A percentile compares a stretch with the other conserved stretches of the same genome.
phyloP scores from a whole-genome alignment of 35 echinoderm and acorn worm genomes.

The Ptychodera flava region DNA sequence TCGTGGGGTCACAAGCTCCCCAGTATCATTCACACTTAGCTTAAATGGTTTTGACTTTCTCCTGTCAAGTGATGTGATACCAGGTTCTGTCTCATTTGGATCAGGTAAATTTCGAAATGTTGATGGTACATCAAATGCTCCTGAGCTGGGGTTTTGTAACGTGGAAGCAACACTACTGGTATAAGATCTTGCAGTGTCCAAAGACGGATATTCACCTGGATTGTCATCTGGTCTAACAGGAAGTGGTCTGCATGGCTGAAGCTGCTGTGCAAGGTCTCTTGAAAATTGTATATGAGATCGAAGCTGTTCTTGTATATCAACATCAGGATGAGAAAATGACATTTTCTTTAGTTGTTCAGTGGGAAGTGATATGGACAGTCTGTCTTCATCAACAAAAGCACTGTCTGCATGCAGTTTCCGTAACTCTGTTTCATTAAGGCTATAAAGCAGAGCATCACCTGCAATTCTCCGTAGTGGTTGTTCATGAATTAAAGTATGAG shows the following conservation, averaged over 20 bases:
- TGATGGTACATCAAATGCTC: neutral
- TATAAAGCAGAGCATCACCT: neutral
- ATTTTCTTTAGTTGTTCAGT: neutral
- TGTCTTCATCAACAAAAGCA: neutral
- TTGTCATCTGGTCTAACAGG: neutral
- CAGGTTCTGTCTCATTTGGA: neutral
- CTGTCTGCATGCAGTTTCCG: neutral
- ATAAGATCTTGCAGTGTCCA: neutral
- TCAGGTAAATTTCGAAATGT: neutral
- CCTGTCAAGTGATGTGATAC: neutral
- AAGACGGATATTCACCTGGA: neutral
- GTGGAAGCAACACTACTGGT: slow-evolving; percentile 41
- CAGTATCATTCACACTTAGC: neutral
- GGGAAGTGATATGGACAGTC: neutral
- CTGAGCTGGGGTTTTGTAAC: slow-evolving; percentile 22
- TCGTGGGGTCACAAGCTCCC: neutral
- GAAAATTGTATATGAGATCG: neutral
- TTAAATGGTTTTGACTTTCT: slow-evolving; percentile 80
- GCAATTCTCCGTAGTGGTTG: neutral
- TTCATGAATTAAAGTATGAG: neutral
- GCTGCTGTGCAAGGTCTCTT: neutral
- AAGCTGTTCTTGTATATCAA: neutral
- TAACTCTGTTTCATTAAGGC: neutral
- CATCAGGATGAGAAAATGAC: neutral
- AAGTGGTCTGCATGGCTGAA: neutral